Evolutionary conservation across 2,797 vertebrate species (phyloP), one percentile per base, ranked within the genome.

Genomic region (Arnoldichthys spilopterus): DNA sequence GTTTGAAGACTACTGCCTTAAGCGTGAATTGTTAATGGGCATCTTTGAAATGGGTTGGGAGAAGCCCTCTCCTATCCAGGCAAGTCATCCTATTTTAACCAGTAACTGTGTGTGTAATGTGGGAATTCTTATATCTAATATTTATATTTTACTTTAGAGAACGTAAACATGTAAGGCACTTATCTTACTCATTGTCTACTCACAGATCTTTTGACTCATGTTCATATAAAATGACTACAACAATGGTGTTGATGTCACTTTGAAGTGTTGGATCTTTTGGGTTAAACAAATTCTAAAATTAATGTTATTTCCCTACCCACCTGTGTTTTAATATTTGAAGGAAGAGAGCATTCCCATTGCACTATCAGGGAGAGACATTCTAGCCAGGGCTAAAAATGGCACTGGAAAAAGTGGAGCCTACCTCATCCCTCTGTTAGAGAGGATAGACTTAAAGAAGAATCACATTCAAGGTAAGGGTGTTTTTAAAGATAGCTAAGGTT

Each of bases 31-130:
- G 76, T 85, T 94, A 37, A 93, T 94, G 93, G 93, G 93, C 45
- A 94, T 94, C 77, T 94, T 94, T 83, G 93, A 94, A 81, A 94
- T 94, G 93, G 93, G 93, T 71, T 94, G 92, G 93, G 93, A 94
- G 83, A 94, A 94, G 76, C 93, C 93, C 4, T 94, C 93, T 15
- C 93, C 93, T 74, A 89, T 94, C 72, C 93, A 94, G 91, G 93
- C 93, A 76, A 8, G 24, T 30, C 26, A 37, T 5, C 8, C 0
- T 37, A 1, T 66, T 16, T 30, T 45, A 12, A 71, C 34, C 30
- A 32, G 13, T 61, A 20, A 58, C 24, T 26, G 11, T 58, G 24
- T 24, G 24, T 28, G 13, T 1, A 18, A 34, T 12, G 4, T 40
- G 3, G 2, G 20, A 53, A 53, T 6, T 62, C 18, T 62, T 62